A percentile compares a stretch with the other conserved stretches of the same genome.
Conservation (phyloP, 2,113 vertebrate species). For the Stegostoma tigrinum region DNA sequence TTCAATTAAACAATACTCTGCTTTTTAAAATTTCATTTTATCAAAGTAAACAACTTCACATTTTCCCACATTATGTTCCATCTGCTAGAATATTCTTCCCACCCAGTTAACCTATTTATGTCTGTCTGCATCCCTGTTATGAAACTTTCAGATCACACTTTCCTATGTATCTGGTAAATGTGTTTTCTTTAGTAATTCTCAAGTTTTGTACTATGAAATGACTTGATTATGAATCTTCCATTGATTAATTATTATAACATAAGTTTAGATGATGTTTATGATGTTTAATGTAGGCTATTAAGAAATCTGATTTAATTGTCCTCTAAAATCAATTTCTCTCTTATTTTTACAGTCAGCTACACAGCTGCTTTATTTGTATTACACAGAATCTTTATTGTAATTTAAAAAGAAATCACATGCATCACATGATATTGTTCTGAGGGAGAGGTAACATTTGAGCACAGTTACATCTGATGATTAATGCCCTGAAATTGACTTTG, state of each 20-base stretch:
- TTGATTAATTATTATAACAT: slow-evolving; percentile 12
- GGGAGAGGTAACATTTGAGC: not conserved
- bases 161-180: no score
- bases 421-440: not conserved
- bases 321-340: not conserved
- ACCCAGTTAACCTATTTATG: no score
- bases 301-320: slow-evolving; percentile 3
- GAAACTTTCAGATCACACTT: no score
- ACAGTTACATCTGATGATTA: not conserved
- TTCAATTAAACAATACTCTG: no score
- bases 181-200: no score
- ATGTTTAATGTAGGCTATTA: not conserved
- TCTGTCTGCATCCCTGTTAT: no score
- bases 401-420: not conserved
- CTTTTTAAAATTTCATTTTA: no score
- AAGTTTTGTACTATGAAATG: no score
- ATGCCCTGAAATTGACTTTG: not conserved
- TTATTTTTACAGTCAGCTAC: not conserved
- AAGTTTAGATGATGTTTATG: not conserved
- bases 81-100: no score
- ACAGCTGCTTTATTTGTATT: not conserved
- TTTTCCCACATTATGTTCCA: no score
- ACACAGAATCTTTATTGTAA: not conserved
- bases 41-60: no score
- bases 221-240: not conserved